phyloP scores from a whole-genome alignment of 2,888 invertebrate species.

The Nemoura dubitans region DNA sequence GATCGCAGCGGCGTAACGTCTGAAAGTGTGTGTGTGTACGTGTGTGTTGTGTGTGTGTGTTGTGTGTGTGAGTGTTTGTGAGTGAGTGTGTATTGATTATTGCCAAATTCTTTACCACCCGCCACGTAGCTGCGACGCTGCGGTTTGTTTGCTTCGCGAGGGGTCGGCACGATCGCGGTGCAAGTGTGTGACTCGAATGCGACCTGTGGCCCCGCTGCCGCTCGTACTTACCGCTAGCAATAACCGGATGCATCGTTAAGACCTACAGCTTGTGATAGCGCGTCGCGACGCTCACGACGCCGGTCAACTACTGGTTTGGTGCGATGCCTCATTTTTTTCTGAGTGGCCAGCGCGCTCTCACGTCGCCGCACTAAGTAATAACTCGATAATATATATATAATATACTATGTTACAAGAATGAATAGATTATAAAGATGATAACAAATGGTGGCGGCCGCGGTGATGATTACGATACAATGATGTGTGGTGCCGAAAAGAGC shows the following conservation, averaged over 20 bases:
- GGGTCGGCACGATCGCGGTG: background rate
- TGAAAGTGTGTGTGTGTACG: too few species aligned
- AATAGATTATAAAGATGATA: constrained; percentile 38
- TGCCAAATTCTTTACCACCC: background rate
- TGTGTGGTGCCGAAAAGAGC: constrained; percentile 95
- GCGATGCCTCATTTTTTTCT: constrained; percentile 35
- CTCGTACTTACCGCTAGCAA: background rate
- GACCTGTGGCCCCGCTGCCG: background rate
- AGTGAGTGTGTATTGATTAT: background rate
- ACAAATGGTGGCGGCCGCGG: constrained; percentile 26
- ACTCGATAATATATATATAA: constrained; percentile 22
- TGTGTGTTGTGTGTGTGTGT: background rate
- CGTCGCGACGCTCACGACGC: background rate
- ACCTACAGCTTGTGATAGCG: constrained; percentile 4
- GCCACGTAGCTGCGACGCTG: background rate
- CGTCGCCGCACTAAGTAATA: constrained; percentile 25
- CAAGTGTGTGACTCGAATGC: background rate
- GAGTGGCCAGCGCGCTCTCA: constrained; percentile 2
- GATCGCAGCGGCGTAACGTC: background rate
- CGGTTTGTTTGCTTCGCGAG: background rate
- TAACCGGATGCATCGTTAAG: constrained; percentile 14
- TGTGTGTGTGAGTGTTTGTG: background rate
- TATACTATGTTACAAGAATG: constrained; percentile 35
- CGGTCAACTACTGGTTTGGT: constrained; percentile 42
- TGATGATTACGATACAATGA: constrained; percentile 83